A percentile compares a stretch with the other conserved stretches of the same genome.
These are phyloP conservation scores for Cinclus cinclus DNA, from an alignment of 2,113 vertebrate species.

Conservation along the genomic window DNA sequence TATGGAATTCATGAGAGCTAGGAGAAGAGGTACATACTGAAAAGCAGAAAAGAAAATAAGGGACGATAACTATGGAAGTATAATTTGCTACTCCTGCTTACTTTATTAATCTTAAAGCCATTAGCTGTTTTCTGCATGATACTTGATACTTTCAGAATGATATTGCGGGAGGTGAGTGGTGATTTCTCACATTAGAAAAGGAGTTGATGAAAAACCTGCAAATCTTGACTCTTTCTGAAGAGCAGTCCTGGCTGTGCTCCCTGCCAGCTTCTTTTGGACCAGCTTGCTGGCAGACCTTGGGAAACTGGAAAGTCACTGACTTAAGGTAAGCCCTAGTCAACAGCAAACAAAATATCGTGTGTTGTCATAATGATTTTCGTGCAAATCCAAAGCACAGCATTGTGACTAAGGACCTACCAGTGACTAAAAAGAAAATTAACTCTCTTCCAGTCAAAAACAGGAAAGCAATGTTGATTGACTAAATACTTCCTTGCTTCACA, in stretches of 20 bases:
- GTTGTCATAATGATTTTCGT: background rate
- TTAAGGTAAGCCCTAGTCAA: background rate
- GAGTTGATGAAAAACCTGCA: background rate
- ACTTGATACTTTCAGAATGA: background rate
- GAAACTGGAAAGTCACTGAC: background rate
- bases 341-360: background rate
- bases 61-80: background rate
- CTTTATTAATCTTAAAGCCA: background rate
- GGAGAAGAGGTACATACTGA: background rate
- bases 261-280: background rate
- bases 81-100: background rate
- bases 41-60: background rate
- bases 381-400: background rate
- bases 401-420: background rate
- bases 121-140: background rate
- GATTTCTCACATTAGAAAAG: background rate
- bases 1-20: background rate
- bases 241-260: background rate
- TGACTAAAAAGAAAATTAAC: background rate
- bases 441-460: background rate
- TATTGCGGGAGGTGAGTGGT: background rate
- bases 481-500: background rate
- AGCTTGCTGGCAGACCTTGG: background rate
- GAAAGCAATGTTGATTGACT: rapidly evolving
- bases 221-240: background rate